Base-by-base conservation (phyloP, 2,797 vertebrate genomes). In the Diplodus sargus region DNA sequence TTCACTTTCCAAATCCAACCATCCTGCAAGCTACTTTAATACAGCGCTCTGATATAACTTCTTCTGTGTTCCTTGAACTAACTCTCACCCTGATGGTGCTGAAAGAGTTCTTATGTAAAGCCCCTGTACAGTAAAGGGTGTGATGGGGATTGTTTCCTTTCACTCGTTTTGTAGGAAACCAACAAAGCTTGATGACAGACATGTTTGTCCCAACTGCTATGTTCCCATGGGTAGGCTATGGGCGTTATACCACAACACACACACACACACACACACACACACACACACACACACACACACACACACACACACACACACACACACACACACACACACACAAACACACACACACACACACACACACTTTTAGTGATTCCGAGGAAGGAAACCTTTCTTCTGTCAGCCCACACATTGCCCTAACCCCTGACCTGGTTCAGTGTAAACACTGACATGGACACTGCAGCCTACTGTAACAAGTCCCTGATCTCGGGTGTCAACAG, bases 221-320 rank as follows among this genome's bases (percentile, higher is more conserved):
- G 91, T 95, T 95, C 94, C 94, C 94, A 95, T 92, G 94, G 94
- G 93, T 88, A 64, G 81, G 66, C 74, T 68, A 76, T 74, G 91
- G 84, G 90, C 22, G 67, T 90, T 91, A 93, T 90, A 65, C 83
- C 89, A 53, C 76, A 14, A 49, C 52, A 67, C 87, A 86, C 58
- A 69, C 53, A 20, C 62, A 30, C 43, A 12, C 28, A 34, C 53
- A 28, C 39, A 4, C 52, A 69, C 52, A 61, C 28, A 63, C 56
- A 80, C 61, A 52, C 52, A 67, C 86, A 85, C 62, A 69, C 53
- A 20, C 48, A 48, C 70, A 43, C 64, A 30, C 43, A 12, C 28
- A 34, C 53, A 28, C 39, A 4, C 52, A 69, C 52, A 61, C 28
- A 63, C 56, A 80, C 61, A 52, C 52, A 67, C 86, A 85, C 62